Base-by-base conservation (phyloP, 2,797 vertebrate species). In the Apogon hyalosoma region DNA sequence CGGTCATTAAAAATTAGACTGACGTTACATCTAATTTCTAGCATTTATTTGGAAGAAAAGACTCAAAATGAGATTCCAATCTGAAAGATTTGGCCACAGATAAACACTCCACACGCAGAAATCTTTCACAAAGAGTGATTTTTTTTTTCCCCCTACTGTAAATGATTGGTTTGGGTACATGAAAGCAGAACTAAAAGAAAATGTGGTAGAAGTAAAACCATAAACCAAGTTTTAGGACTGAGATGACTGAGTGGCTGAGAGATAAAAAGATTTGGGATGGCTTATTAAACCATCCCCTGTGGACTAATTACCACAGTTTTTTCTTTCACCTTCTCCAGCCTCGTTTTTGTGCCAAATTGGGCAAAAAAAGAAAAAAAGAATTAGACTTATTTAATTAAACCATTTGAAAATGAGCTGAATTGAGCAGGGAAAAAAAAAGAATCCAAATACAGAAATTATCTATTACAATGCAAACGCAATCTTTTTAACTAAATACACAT, bases 281-380 rank as follows among this genome's bases (percentile, higher is more conserved):
- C 78, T 86, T 84, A 87, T 89, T 90, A 87, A 85, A 87, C 71
- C 41, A 74, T 88, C 85, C 89, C 88, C 83, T 66, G 86, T 82
- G 89, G 89, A 89, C 89, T 87, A 87, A 92, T 92, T 91, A 91
- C 82, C 82, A 79, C 82, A 77, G 81, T 78, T 87, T 87, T 84
- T 75, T 85, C 80, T 85, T 64, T 82, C 86, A 84, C 90, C 86
- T 83, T 89, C 86, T 86, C 83, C 77, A 88, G 77, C 84, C 86
- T 75, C 71, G 83, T 75, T 82, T 81, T 57, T 49, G 72, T 84
- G 90, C 88, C 90, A 91, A 82, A 86, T 85, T 87, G 68, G 73
- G 61, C 48, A 41, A 47, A 11, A 56, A 28, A 14, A 38, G 31
- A 59, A 61, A 61, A 59, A 61, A 12, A 51, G 15, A 55, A 55